Evolutionary conservation across 2,888 invertebrate species (phyloP).

Genomic region (Lampropteryx suffumata): DNA sequence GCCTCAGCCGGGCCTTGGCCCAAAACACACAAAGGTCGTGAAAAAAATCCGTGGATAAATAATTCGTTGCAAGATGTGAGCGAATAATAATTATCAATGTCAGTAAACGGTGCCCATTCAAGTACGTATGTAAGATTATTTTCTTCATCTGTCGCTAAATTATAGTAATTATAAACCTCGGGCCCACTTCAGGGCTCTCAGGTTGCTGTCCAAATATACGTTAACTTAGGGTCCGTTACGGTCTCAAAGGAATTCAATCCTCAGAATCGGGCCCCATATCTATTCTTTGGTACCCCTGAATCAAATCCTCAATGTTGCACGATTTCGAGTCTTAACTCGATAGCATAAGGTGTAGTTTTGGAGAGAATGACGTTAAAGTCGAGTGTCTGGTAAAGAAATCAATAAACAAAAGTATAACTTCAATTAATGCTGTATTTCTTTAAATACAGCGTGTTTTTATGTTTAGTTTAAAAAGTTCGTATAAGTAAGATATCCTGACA

Average conservation of each 20-base stretch:
- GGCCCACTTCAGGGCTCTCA: conserved; percentile 77
- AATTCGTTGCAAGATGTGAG: background rate
- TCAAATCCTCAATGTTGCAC: conserved; percentile 27
- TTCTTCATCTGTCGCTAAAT: conserved; percentile 75
- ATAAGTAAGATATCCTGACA: background rate
- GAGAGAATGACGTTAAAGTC: conserved; percentile 47
- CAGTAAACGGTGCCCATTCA: conserved; percentile 21
- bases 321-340: conserved; percentile 35
- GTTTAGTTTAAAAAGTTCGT: conserved; percentile 1
- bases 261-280: conserved; percentile 75
- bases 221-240: conserved; percentile 81
- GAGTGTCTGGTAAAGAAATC: conserved; percentile 77
- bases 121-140: conserved; percentile 37
- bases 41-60: background rate
- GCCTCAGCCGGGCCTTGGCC: no score
- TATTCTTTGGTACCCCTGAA: conserved; percentile 75
- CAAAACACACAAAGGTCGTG: no score
- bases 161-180: conserved; percentile 79
- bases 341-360: conserved; percentile 32
- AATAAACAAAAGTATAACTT: conserved; percentile 78
- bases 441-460: conserved; percentile 49
- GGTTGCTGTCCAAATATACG: conserved; percentile 82
- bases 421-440: conserved; percentile 70
- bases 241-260: conserved; percentile 74
- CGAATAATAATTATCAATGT: conserved; percentile 5